A percentile compares a stretch with the other conserved stretches of the same genome.
Conservation (phyloP, 2,797 vertebrate species). For the Acomys russatus region DNA sequence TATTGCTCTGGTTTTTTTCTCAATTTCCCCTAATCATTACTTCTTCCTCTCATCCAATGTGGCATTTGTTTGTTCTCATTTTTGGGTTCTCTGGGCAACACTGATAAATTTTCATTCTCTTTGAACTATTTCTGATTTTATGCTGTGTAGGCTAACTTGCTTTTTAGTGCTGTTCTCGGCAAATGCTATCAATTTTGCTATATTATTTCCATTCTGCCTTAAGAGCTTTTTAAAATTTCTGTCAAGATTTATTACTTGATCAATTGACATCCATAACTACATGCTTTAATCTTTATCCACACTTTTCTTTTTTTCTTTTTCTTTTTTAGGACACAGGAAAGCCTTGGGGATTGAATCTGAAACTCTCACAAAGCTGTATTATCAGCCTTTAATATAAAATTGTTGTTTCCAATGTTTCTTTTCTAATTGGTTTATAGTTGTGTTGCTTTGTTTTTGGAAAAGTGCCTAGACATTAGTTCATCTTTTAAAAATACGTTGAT, state of each 20-base stretch:
- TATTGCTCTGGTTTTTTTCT: neutral
- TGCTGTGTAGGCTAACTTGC: neutral
- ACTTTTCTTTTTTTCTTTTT: too few species aligned
- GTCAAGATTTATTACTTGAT: neutral
- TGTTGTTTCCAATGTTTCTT: neutral
- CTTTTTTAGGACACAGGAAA: neutral
- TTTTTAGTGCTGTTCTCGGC: neutral
- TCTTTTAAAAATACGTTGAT: neutral
- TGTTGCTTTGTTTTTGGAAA: neutral
- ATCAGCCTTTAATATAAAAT: neutral
- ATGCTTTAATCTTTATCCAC: neutral
- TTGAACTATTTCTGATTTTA: neutral
- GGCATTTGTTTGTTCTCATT: neutral
- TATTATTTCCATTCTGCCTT: neutral
- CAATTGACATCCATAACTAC: neutral
- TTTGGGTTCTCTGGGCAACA: neutral
- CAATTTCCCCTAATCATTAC: neutral
- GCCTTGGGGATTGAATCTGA: neutral
- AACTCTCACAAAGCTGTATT: too few species aligned
- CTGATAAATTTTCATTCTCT: neutral
- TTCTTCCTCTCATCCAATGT: neutral
- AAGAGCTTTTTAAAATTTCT: neutral
- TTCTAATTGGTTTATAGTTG: too few species aligned
- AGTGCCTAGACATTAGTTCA: neutral
- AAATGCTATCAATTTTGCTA: neutral